These are phyloP conservation scores for Myotis daubentonii DNA, from an alignment of 2,797 vertebrate genomes.

Conservation along the genomic window DNA sequence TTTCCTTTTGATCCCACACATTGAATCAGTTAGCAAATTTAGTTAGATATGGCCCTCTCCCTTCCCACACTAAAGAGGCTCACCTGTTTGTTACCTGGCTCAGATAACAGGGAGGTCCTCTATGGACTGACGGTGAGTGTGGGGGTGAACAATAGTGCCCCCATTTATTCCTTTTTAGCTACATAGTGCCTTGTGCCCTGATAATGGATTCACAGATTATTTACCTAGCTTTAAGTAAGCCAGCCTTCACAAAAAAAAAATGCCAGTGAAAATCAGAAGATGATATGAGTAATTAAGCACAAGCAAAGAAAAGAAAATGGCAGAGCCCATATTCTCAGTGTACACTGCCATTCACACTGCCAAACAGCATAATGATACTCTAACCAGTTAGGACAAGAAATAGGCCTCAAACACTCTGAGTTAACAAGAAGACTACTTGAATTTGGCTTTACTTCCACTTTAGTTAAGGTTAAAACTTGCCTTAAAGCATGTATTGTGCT, in stretches of 20 bases:
- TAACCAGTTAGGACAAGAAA: neutral
- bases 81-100: neutral
- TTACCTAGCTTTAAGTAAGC: neutral
- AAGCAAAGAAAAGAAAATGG: neutral
- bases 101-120: fast-evolving
- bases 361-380: neutral
- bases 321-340: neutral
- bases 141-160: fast-evolving
- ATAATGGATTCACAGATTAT: neutral
- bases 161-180: neutral
- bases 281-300: neutral
- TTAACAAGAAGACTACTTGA: neutral
- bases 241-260: slow-evolving; percentile 4
- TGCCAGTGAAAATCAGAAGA: neutral
- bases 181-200: too few species aligned
- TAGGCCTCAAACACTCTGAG: neutral
- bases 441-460: neutral
- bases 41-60: neutral
- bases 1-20: neutral
- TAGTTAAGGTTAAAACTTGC: neutral
- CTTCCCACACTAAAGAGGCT: fast-evolving
- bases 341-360: neutral
- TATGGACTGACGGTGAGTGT: fast-evolving
- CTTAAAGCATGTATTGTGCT: neutral
- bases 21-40: neutral